These are phyloP conservation scores for Leptinotarsa texana DNA, from an alignment of 1,140 invertebrate species.

Conservation along the genomic window DNA sequence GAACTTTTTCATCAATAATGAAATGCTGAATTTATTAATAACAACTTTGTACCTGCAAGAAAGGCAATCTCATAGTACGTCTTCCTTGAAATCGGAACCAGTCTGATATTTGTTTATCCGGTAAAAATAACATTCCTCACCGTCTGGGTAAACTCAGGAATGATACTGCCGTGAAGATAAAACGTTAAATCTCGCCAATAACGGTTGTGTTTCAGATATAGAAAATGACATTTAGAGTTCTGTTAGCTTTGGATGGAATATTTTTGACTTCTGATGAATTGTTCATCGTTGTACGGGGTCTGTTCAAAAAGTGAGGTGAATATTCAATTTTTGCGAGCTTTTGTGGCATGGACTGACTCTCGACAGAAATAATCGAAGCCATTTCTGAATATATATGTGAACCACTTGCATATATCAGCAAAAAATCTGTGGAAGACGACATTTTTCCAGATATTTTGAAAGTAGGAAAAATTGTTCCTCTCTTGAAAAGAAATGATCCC, in stretches of 20 bases:
- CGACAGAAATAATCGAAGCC: no score
- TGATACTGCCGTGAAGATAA: neutral
- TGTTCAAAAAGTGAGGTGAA: no score
- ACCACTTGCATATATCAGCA: no score
- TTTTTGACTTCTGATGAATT: neutral
- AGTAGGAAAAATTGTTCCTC: no score
- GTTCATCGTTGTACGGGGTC: neutral
- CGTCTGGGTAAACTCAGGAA: conserved; percentile 12
- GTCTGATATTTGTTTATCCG: conserved; percentile 9
- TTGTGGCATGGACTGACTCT: no score
- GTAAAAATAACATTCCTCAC: conserved; percentile 11
- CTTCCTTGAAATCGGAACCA: conserved; percentile 3
- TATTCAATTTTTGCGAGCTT: no score
- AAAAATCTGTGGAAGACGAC: no score
- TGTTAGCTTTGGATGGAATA: neutral
- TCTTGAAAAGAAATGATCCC: no score
- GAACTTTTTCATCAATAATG: neutral
- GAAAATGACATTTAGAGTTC: neutral
- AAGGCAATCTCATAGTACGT: neutral
- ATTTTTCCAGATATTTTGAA: no score
- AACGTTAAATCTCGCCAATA: conserved; percentile 2
- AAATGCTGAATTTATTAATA: neutral
- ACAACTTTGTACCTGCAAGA: neutral
- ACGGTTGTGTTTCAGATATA: neutral
- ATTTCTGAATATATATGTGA: no score